A percentile compares a stretch with the other conserved stretches of the same genome.
phyloP scores from a whole-genome alignment of 2,113 vertebrate species.

The Naja naja region DNA sequence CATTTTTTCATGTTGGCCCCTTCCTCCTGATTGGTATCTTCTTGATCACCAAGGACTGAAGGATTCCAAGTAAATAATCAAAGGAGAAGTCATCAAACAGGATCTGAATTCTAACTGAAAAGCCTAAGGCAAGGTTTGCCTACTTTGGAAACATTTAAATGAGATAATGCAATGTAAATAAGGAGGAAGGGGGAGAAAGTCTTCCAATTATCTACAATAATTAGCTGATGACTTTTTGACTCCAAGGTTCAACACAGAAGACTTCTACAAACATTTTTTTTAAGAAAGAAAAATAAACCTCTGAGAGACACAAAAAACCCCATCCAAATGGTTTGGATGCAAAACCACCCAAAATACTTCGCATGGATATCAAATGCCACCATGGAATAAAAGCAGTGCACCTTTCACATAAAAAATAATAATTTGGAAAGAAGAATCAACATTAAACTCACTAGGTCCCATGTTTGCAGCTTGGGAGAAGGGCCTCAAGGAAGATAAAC shows the following conservation, averaged over 20 bases:
- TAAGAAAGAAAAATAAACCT: not conserved
- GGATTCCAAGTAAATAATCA: slow-evolving; percentile 58
- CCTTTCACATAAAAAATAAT: not conserved
- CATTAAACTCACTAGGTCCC: not conserved
- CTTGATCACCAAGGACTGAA: slow-evolving; percentile 44
- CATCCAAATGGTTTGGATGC: not conserved
- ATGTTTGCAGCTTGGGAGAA: not conserved
- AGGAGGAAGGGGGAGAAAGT: not conserved
- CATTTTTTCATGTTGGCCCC: slow-evolving; percentile 16
- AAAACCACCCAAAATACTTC: slow-evolving; percentile 22
- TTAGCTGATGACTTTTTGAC: slow-evolving; percentile 45
- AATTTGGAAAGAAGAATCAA: not conserved
- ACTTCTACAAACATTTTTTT: slow-evolving; percentile 10
- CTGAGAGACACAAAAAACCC: not conserved
- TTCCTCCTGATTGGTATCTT: slow-evolving; percentile 46
- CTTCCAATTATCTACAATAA: slow-evolving; percentile 44
- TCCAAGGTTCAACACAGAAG: slow-evolving; percentile 51
- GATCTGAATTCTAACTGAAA: slow-evolving; percentile 64
- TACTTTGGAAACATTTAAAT: slow-evolving; percentile 65
- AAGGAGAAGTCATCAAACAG: slow-evolving; percentile 52
- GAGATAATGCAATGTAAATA: slow-evolving; percentile 55
- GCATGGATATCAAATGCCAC: not conserved
- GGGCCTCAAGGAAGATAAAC: not conserved
- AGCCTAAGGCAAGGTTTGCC: slow-evolving; percentile 62
- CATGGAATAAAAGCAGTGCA: not conserved